These are phyloP conservation scores for Drosophila pruinosa DNA, from an alignment of 1,140 invertebrate species.

Conservation along the genomic window DNA sequence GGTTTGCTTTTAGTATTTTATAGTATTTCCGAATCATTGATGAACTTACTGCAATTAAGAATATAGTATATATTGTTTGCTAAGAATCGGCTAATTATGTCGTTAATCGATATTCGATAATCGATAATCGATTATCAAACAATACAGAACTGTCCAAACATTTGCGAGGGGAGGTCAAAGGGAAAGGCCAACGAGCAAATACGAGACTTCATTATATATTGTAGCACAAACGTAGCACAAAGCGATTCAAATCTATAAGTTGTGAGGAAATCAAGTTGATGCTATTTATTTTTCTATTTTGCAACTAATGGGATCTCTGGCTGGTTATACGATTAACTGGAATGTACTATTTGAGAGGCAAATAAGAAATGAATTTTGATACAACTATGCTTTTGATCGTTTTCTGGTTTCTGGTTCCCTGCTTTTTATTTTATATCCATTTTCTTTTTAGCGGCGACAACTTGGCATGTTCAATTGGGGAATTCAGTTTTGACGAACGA, in stretches of 20 bases:
- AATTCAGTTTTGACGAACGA: conserved; percentile 27
- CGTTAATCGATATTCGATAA: too few species aligned
- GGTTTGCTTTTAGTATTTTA: conserved; percentile 3
- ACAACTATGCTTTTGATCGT: not conserved
- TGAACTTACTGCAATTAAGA: conserved; percentile 32
- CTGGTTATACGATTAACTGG: not conserved
- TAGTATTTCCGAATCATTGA: conserved; percentile 12
- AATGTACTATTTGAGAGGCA: conserved; percentile 4
- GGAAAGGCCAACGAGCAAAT: not conserved
- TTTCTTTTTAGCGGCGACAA: conserved; percentile 7
- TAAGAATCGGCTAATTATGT: conserved; percentile 5
- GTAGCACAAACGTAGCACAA: not conserved
- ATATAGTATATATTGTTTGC: conserved; percentile 10
- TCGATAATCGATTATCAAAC: not conserved
- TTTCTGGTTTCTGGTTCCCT: conserved; percentile 38
- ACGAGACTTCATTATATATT: not conserved
- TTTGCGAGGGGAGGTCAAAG: not conserved
- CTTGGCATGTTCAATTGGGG: conserved; percentile 33
- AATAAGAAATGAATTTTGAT: not conserved
- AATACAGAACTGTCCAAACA: not conserved
- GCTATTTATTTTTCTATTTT: not conserved
- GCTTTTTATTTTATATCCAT: conserved; percentile 8
- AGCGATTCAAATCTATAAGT: not conserved
- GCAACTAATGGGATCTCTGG: not conserved
- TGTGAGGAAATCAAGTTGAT: not conserved